Conservation (phyloP, 2,888 invertebrate species). For the Ophion obscuratus region DNA sequence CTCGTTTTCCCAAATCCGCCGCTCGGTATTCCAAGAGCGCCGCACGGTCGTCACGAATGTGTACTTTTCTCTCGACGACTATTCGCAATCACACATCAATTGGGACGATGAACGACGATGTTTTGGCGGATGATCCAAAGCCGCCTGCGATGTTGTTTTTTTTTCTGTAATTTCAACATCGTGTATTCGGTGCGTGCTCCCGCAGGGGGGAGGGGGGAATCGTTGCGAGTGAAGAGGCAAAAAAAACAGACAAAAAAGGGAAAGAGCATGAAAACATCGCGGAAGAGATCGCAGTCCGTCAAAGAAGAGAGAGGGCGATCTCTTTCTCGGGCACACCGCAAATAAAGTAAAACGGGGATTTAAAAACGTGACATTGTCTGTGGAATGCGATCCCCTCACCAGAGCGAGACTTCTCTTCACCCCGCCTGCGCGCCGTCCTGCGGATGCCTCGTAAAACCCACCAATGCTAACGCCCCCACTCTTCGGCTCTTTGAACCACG, state of each 20-base stretch:
- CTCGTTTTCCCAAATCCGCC: constrained; percentile 21
- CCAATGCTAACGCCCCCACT: constrained; percentile 49
- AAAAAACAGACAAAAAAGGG: neutral
- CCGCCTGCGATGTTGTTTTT: neutral
- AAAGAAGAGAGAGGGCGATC: constrained; percentile 5
- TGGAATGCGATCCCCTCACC: constrained; percentile 83
- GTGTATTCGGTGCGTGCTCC: too few species aligned
- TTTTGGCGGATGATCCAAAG: neutral
- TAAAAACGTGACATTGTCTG: constrained; percentile 84
- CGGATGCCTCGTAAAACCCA: constrained; percentile 38
- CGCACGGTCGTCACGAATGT: neutral
- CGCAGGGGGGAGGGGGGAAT: neutral
- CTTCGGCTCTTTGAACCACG: constrained; percentile 49
- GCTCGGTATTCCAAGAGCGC: neutral
- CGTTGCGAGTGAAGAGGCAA: neutral
- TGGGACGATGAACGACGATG: neutral
- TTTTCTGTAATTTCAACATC: neutral
- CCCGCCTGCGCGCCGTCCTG: constrained; percentile 59
- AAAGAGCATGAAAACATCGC: neutral
- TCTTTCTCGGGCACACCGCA: constrained; percentile 72
- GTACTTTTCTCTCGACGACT: constrained; percentile 1
- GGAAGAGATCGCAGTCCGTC: neutral
- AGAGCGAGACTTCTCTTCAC: constrained; percentile 68
- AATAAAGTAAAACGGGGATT: constrained; percentile 83
- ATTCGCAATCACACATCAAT: neutral